Conservation (phyloP, 2,888 invertebrate species). For the Caenorhabditis sp. region DNA sequence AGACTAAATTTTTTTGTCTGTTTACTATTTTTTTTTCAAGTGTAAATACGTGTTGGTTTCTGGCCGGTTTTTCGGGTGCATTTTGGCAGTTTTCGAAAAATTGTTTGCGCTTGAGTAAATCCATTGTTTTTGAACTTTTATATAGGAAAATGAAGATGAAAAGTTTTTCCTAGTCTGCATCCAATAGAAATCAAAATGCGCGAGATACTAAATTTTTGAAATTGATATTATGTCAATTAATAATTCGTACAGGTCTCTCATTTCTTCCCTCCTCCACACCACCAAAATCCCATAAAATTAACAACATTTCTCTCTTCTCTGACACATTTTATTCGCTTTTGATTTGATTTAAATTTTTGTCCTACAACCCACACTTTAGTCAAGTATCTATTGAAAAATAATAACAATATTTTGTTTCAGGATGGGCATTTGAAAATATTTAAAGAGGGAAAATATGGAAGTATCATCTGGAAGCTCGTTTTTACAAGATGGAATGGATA, state of each 20-base stretch:
- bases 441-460: not conserved
- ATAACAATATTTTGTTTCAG: not conserved
- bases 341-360: not conserved
- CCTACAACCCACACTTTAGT: not conserved
- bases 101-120: not conserved
- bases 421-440: not conserved
- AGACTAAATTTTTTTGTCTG: not conserved
- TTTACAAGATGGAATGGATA: slow-evolving; percentile 9
- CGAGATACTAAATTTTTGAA: too few relatives aligned
- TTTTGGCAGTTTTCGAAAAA: slow-evolving; percentile 3
- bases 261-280: not conserved
- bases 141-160: too few relatives aligned
- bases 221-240: too few relatives aligned
- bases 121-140: too few relatives aligned
- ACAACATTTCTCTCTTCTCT: not conserved
- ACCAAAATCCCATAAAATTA: slow-evolving; percentile 34
- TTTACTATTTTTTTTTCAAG: not conserved
- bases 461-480: not conserved
- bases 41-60: not conserved
- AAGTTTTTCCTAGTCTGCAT: too few relatives aligned
- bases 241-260: too few relatives aligned
- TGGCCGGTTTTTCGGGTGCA: not conserved
- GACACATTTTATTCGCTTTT: not conserved
- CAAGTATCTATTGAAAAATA: not conserved
- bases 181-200: too few relatives aligned